Evolutionary conservation across 2,113 vertebrate genomes (phyloP).

Genomic region (Empidonax traillii): DNA sequence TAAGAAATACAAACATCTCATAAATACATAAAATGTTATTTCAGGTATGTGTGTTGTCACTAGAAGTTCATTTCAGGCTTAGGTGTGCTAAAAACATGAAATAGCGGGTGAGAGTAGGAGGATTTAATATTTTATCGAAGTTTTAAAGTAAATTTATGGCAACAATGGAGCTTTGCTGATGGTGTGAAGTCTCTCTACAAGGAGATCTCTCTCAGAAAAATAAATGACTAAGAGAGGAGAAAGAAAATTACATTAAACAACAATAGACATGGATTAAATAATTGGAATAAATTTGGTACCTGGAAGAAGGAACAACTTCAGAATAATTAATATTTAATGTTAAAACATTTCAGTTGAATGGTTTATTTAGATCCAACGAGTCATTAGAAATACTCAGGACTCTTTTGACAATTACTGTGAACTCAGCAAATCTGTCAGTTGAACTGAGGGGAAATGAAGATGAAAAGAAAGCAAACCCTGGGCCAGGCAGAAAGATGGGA

Average conservation of each 20-base stretch:
- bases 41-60: not conserved
- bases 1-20: not conserved
- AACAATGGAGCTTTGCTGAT: not conserved
- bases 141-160: not conserved
- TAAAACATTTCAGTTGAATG: not conserved
- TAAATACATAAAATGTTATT: not conserved
- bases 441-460: not conserved
- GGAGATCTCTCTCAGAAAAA: not conserved
- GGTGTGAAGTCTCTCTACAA: not conserved
- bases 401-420: not conserved
- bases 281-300: not conserved
- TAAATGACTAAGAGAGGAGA: not conserved
- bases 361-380: not conserved
- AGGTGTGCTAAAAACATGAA: not conserved
- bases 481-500: not conserved
- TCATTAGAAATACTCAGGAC: not conserved
- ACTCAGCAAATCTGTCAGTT: not conserved
- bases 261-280: not conserved
- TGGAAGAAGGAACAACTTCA: not conserved
- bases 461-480: not conserved
- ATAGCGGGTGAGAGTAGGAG: not conserved
- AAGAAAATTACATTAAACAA: not conserved
- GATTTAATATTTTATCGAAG: not conserved
- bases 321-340: not conserved
- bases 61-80: not conserved